These are phyloP conservation scores for Eulacestoma nigropectus DNA, from an alignment of 2,113 vertebrate species.

Conservation along the genomic window DNA sequence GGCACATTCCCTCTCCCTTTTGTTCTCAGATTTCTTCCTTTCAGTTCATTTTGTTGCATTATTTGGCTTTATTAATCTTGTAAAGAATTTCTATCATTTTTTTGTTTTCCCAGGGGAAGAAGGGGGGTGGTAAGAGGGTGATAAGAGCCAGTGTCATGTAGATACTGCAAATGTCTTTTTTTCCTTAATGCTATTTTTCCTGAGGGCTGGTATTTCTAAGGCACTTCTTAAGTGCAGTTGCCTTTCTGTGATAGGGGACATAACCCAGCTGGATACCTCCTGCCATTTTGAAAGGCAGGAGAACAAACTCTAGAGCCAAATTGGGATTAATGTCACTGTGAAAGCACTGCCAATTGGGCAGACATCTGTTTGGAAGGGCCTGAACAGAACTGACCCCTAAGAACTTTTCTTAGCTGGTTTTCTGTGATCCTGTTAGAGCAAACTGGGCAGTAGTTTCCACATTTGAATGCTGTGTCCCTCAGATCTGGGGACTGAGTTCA, in stretches of 20 bases:
- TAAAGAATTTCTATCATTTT: not conserved
- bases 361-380: not conserved
- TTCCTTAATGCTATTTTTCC: not conserved
- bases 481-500: not conserved
- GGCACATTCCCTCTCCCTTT: not conserved
- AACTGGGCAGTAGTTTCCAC: not conserved
- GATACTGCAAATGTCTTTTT: not conserved
- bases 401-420: not conserved
- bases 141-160: not conserved
- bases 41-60: not conserved
- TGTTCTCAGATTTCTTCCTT: not conserved
- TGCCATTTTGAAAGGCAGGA: not conserved
- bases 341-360: not conserved
- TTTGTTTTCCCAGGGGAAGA: not conserved
- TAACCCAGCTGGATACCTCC: not conserved
- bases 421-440: not conserved
- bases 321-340: not conserved
- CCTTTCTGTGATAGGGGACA: not conserved
- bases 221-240: not conserved
- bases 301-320: not conserved
- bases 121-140: not conserved
- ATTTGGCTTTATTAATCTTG: not conserved
- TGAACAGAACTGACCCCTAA: not conserved
- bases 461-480: not conserved
- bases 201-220: not conserved